Conservation (phyloP, 2,113 vertebrate genomes). For the Empidonax traillii region DNA sequence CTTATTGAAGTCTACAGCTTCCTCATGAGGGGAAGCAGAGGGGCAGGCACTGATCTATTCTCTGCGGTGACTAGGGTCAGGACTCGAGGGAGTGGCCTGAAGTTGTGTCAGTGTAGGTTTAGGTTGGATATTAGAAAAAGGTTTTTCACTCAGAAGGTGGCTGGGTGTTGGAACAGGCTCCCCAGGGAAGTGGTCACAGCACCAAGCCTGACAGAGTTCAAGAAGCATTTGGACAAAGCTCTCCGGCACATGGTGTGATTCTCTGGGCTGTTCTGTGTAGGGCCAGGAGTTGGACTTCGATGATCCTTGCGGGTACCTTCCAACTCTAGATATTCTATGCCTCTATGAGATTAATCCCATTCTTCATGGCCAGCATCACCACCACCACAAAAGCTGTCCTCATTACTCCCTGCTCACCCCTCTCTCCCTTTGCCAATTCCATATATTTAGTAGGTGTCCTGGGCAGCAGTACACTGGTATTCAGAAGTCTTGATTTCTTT, state of each 20-base stretch:
- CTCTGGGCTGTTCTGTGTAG: not conserved
- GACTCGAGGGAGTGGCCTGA: rapidly evolving
- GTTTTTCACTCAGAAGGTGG: rapidly evolving
- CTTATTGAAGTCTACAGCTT: not conserved
- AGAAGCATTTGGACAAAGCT: not conserved
- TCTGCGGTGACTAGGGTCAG: too few relatives aligned
- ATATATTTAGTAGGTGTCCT: not conserved
- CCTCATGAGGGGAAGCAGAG: not conserved
- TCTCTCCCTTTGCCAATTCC: not conserved
- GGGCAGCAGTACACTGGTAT: not conserved
- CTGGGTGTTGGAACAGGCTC: not conserved
- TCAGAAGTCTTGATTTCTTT: not conserved
- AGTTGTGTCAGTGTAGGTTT: rapidly evolving
- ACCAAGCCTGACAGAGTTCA: not conserved
- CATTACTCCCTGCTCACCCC: not conserved
- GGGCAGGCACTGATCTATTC: not conserved
- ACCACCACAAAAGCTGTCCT: conserved; percentile 17
- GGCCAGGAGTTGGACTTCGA: not conserved
- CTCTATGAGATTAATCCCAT: not conserved
- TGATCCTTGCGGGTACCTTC: not conserved
- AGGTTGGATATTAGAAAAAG: not conserved
- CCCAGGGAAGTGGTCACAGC: not conserved
- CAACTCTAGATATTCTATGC: not conserved
- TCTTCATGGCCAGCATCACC: conserved; percentile 7
- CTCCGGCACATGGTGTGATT: not conserved